Evolutionary conservation across 2,113 vertebrate species (phyloP).

Genomic region (Brienomyrus brachyistius): DNA sequence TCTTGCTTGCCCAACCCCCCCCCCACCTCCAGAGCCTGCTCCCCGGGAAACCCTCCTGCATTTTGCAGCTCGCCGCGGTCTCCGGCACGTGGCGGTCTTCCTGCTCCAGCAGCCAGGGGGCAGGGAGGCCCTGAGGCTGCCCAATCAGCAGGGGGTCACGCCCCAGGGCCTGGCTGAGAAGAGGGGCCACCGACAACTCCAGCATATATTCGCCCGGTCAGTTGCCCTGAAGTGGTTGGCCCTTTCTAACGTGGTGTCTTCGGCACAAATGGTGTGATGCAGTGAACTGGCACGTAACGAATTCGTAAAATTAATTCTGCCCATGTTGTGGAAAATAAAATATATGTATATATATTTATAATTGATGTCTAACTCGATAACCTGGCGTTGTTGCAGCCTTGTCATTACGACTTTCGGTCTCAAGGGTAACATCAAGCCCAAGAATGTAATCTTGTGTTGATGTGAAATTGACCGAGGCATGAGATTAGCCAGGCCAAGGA

Average conservation of each 20-base stretch:
- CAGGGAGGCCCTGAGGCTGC: slow-evolving; percentile 67
- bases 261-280: background rate
- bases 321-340: background rate
- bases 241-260: background rate
- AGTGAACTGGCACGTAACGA: background rate
- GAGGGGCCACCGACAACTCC: slow-evolving; percentile 67
- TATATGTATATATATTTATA: no score
- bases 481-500: slow-evolving; percentile 20
- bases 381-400: background rate
- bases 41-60: slow-evolving; percentile 89
- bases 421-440: slow-evolving; percentile 5
- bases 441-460: slow-evolving; percentile 5
- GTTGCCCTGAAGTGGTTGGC: slow-evolving; percentile 23
- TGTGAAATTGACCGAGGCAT: slow-evolving; percentile 29
- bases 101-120: slow-evolving; percentile 81
- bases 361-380: background rate
- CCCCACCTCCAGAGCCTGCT: slow-evolving; percentile 55
- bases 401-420: background rate
- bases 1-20: background rate
- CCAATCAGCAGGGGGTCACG: slow-evolving; percentile 79
- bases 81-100: slow-evolving; percentile 70
- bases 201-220: slow-evolving; percentile 74
- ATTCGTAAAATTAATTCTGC: background rate
- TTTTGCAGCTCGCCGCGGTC: slow-evolving; percentile 81
- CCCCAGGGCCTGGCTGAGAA: slow-evolving; percentile 70